These are phyloP conservation scores for Amblyraja radiata DNA, from an alignment of 2,797 vertebrate species.

Conservation along the genomic window DNA sequence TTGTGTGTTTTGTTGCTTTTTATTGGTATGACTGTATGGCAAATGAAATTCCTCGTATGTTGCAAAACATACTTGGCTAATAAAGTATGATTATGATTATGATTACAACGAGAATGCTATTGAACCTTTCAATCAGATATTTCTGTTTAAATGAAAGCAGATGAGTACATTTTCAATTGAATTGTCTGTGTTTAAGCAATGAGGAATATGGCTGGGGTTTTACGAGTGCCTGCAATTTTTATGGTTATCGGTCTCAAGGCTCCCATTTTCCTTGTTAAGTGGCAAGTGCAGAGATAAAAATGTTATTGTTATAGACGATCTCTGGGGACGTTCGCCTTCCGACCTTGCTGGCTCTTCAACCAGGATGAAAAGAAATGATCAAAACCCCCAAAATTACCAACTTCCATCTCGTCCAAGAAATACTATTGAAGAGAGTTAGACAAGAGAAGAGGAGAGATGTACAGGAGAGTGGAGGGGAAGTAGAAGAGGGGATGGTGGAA, in stretches of 20 bases:
- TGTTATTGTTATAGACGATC: slow-evolving; percentile 3
- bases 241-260: slow-evolving; percentile 21
- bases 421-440: not conserved
- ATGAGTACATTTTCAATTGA: slow-evolving; percentile 25
- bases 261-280: slow-evolving; percentile 27
- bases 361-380: not conserved
- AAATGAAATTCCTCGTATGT: too few species aligned
- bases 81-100: too few species aligned
- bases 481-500: too few species aligned
- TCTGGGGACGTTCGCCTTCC: not conserved
- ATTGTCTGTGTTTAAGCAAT: not conserved
- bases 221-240: slow-evolving; percentile 12
- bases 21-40: too few species aligned
- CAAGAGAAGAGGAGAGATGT: too few species aligned
- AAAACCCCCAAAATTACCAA: slow-evolving; percentile 6
- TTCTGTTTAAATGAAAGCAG: slow-evolving; percentile 22
- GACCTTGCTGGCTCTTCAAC: not conserved
- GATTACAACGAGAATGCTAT: not conserved
- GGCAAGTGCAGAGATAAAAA: slow-evolving; percentile 13
- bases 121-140: slow-evolving; percentile 20
- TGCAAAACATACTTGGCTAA: too few species aligned
- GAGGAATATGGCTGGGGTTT: slow-evolving; percentile 12
- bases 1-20: too few species aligned
- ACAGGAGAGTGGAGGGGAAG: too few species aligned
- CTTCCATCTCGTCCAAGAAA: not conserved